Evolutionary conservation across 1,140 invertebrate species (phyloP).

Genomic region (Drosophila insularis): DNA sequence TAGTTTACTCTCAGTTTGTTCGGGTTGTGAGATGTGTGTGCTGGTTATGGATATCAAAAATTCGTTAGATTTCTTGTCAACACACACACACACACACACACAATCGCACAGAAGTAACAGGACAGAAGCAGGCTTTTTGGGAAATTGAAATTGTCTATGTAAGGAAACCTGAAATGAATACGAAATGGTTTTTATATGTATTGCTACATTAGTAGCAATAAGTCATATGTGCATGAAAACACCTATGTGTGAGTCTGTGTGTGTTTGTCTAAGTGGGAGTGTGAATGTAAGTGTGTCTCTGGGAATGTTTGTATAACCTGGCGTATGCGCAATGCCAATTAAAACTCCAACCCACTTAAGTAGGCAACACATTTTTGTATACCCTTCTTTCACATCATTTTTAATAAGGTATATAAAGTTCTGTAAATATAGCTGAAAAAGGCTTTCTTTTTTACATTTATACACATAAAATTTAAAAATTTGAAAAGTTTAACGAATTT

Average conservation of each 20-base stretch:
- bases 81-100: constrained; percentile 43
- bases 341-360: constrained; percentile 51
- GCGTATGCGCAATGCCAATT: constrained; percentile 67
- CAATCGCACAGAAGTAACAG: no score
- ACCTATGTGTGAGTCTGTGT: constrained; percentile 5
- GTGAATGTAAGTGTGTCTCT: background rate
- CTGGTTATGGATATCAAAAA: background rate
- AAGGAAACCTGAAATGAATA: constrained; percentile 55
- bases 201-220: background rate
- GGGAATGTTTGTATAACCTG: constrained; percentile 17
- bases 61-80: constrained; percentile 27
- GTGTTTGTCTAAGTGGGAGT: background rate
- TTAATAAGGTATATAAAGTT: background rate
- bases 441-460: no score
- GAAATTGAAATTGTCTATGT: constrained; percentile 62
- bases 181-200: constrained; percentile 43
- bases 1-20: background rate
- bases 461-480: no score
- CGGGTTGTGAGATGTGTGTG: background rate
- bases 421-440: no score
- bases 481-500: no score
- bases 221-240: constrained; percentile 23
- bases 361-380: constrained; percentile 61
- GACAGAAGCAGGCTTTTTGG: constrained; percentile 19
- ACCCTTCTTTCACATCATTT: constrained; percentile 20